These are phyloP conservation scores for Carterocephalus palaemon DNA, from an alignment of 2,888 invertebrate species.

Conservation along the genomic window DNA sequence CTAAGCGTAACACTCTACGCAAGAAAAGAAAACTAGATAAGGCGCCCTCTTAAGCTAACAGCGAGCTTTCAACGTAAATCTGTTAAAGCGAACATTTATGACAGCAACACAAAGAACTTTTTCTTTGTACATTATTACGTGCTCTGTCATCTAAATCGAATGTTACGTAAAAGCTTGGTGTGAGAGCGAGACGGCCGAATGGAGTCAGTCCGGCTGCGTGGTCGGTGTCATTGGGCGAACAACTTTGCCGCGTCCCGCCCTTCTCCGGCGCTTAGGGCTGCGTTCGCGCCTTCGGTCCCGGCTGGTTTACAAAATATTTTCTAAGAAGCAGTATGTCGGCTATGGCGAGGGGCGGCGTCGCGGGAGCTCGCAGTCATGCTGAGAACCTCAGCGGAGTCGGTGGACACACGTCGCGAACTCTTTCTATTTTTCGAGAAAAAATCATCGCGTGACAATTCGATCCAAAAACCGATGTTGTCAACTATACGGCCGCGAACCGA, in stretches of 20 bases:
- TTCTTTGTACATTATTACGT: conserved; percentile 47
- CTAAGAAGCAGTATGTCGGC: conserved; percentile 74
- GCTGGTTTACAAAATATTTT: conserved; percentile 58
- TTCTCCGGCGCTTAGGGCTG: conserved; percentile 59
- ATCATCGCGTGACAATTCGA: conserved; percentile 61
- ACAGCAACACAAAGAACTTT: conserved; percentile 73
- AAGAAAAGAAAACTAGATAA: conserved; percentile 48
- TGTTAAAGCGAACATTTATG: conserved; percentile 75
- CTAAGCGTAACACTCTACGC: conserved; percentile 11
- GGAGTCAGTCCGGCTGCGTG: conserved; percentile 34
- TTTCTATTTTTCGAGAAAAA: conserved; percentile 66
- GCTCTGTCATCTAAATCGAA: conserved; percentile 43
- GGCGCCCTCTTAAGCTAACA: conserved; percentile 71
- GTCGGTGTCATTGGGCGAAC: conserved; percentile 64
- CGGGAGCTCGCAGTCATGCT: conserved; percentile 79
- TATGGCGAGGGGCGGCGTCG: conserved; percentile 71
- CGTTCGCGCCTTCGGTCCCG: conserved; percentile 61
- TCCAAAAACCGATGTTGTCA: conserved; percentile 56
- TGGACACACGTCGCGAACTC: conserved; percentile 73
- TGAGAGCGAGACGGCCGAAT: conserved; percentile 46
- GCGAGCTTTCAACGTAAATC: conserved; percentile 77
- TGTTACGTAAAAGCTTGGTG: conserved; percentile 17
- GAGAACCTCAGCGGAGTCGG: conserved; percentile 73
- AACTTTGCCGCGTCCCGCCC: conserved; percentile 67
- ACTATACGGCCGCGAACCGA: conserved; percentile 38